Evolutionary conservation across 1,140 invertebrate genomes (phyloP), one percentile per base, ranked within the genome.

Genomic region (Aphidius gifuensis): DNA sequence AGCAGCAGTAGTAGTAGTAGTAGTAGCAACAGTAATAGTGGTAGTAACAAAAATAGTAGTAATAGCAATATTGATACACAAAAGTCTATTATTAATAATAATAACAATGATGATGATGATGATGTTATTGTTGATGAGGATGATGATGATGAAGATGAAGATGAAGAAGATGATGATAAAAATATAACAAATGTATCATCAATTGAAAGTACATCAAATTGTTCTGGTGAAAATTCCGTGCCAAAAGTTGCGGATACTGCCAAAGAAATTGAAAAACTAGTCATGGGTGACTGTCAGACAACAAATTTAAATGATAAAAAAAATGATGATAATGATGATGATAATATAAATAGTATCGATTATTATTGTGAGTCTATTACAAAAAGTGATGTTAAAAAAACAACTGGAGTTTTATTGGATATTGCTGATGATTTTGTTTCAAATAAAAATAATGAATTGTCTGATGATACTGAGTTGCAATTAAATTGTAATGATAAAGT

Each of bases 231-330:
- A 6, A 78, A 78, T 70, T 73, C 78, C 44, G 71, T 80, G 68
- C 80, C 80, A 58, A 81, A 74, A 66, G 78, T 81, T 63, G 80
- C 79, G 47, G 80, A 80, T 60, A 81, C 80, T 76, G 80, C 80
- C 78, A 81, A 81, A 81, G 79, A 81, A 73, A 80, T 81, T 51
- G 78, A 81, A 68, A 81, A 81, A 72, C 78, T 81, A 79, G 79
- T 81, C 78, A 81, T 80, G 77, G 79, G 78, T 56, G 78, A 80
- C 59, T 16, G 16, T 16, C 16, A 16, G 16, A 16, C 16, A 16
- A 16, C 39, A 55, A 55, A 79, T 72, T 38, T 73, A 80, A 5
- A 64, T 64, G 68, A 67, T 45, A 38, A 49, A 48, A 9, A 55
- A 43, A 61, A 23, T 39, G 16, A n/a, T 42, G 57, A 64, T 39